Evolutionary conservation across 1,140 invertebrate genomes (phyloP), one percentile per base, ranked within the genome.

Genomic region (Paraescarpia echinospica): DNA sequence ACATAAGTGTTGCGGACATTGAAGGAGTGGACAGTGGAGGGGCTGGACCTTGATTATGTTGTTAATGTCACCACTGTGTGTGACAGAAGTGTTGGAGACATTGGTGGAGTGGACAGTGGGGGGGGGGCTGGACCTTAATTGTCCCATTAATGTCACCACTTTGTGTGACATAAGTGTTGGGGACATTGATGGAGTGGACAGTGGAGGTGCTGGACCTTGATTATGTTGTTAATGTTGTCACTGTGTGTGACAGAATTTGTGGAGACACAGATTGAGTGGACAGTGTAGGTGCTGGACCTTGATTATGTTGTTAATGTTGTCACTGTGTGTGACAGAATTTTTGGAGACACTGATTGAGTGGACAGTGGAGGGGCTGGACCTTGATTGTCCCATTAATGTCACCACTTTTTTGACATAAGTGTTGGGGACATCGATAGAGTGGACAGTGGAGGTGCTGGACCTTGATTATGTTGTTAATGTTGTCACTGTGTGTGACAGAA

Each of bases 201-300:
- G 96, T 97, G 93, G 97, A 98, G 90, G 98, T 98, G 0, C 96
- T 99, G 33, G 97, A 98, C 95, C 97, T 98, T 94, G 97, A 98
- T 14, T 96, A 97, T 51, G 98, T 98, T 0, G 97, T 98, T 93
- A 27, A 77, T 77, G 59, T 77, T 31, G 2, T 77, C 27, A 77
- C 59, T 77, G 59, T 41, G 41, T 41, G 95, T 88, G n/a, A 94
- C 92, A 95, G 96, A 95, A 93, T 95, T 96, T 9, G 95, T 97
- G 27, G 95, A 97, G 6, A 97, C 96, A 91, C 94, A 98, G 1
- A 94, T 97, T 12, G 96, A 97, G 92, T 97, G 97, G 96, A 96
- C 97, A 1, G 96, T 97, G 93, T 97, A 98, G 90, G 98, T 98
- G 0, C 96, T 99, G 33, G 97, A 98, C 95, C 97, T 98, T 94